Evolutionary conservation across 2,797 vertebrate species (phyloP).

Genomic region (Notamacropus eugenii): DNA sequence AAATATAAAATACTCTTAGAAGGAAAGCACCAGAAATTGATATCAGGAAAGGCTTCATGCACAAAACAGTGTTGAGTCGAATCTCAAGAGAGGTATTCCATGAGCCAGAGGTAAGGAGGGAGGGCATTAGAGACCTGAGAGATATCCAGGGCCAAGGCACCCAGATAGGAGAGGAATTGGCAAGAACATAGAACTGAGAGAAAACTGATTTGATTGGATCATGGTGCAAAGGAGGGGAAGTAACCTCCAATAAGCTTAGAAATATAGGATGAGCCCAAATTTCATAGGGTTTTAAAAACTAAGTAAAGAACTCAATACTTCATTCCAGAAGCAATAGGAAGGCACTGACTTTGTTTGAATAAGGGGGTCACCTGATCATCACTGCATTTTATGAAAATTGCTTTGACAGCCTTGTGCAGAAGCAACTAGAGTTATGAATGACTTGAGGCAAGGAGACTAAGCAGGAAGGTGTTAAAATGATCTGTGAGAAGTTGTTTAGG

Average conservation of each 20-base stretch:
- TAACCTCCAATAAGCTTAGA: neutral
- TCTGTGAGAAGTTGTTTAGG: neutral
- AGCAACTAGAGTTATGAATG: neutral
- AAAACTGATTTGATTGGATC: neutral
- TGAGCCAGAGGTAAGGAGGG: neutral
- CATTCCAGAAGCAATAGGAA: neutral
- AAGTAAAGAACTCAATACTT: neutral
- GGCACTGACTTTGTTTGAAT: neutral
- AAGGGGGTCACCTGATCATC: too few relatives aligned
- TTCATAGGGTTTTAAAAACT: neutral
- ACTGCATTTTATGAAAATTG: neutral
- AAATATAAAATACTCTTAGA: neutral
- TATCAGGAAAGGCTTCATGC: neutral
- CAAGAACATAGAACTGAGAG: too few relatives aligned
- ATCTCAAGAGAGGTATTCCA: neutral
- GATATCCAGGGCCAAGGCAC: neutral
- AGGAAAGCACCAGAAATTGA: neutral
- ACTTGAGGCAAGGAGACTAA: neutral
- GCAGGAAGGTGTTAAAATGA: neutral
- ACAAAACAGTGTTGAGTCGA: neutral
- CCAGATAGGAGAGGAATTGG: too few relatives aligned
- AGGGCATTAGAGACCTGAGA: neutral
- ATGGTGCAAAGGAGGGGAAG: neutral
- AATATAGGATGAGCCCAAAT: neutral
- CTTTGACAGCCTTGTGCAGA: neutral